These are phyloP conservation scores for Tortrix viridana DNA, from an alignment of 2,888 invertebrate genomes.

Conservation along the genomic window DNA sequence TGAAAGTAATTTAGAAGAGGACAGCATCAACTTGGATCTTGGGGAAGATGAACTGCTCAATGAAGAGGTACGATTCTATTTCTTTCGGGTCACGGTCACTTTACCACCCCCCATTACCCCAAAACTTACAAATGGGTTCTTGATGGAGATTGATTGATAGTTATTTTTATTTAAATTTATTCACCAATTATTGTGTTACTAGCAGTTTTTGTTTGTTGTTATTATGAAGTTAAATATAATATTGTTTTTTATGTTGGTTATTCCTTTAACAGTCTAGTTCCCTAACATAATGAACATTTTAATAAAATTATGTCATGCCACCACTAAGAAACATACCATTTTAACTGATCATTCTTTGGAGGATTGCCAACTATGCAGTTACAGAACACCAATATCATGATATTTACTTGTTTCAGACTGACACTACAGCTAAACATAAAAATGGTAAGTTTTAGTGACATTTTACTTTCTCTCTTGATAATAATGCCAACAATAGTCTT, in stretches of 20 bases:
- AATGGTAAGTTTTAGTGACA: conserved; percentile 77
- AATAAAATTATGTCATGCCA: neutral
- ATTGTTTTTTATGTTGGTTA: conserved; percentile 46
- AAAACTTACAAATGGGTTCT: conserved; percentile 62
- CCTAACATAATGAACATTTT: conserved; percentile 47
- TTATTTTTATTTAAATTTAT: conserved; percentile 30
- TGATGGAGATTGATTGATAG: conserved; percentile 73
- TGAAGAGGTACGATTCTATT: conserved; percentile 88
- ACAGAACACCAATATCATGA: conserved; percentile 41
- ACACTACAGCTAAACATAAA: conserved; percentile 81
- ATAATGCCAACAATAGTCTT: conserved; percentile 4
- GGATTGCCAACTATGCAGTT: conserved; percentile 39
- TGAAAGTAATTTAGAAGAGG: conserved; percentile 88
- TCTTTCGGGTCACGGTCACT: conserved; percentile 74
- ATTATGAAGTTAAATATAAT: conserved; percentile 42
- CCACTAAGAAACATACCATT: conserved; percentile 15
- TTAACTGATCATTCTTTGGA: conserved; percentile 50
- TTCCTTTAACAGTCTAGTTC: conserved; percentile 56
- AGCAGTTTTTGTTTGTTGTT: conserved; percentile 38
- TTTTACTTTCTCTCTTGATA: neutral
- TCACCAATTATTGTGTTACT: conserved; percentile 44
- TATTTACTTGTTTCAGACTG: conserved; percentile 74
- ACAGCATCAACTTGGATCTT: conserved; percentile 91
- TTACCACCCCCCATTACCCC: conserved; percentile 54
- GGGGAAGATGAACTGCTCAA: conserved; percentile 92